Conservation (phyloP, 1,140 invertebrate species). For the Habropoda laboriosa region DNA sequence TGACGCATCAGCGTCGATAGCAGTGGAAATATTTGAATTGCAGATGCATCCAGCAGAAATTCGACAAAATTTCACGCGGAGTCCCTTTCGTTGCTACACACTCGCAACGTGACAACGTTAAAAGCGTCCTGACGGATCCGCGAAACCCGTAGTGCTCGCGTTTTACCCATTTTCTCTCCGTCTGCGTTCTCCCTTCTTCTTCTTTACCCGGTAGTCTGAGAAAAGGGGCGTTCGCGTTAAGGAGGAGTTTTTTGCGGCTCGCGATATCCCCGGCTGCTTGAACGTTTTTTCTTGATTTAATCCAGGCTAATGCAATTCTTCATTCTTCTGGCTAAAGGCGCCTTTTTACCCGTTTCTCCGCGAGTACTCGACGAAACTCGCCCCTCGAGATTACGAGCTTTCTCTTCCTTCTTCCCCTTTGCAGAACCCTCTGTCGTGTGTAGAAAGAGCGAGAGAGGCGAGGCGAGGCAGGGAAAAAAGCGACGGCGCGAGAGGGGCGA, state of each 20-base stretch:
- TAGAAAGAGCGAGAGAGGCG: neutral
- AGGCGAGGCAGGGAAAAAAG: neutral
- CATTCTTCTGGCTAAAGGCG: conserved; percentile 46
- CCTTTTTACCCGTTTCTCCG: conserved; percentile 42
- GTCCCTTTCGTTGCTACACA: no score
- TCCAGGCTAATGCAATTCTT: conserved; percentile 56
- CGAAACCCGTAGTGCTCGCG: neutral
- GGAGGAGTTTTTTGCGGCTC: neutral
- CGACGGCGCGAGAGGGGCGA: neutral
- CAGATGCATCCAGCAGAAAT: conserved; percentile 10
- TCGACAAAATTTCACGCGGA: conserved; percentile 1
- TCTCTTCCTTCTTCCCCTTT: neutral
- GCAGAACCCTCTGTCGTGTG: no score
- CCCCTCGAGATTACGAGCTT: conserved; percentile 51
- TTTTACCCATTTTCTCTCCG: neutral
- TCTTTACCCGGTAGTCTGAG: neutral
- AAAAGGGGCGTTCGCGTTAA: neutral
- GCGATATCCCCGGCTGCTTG: no score
- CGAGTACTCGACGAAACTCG: conserved; percentile 52
- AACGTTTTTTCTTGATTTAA: conserved; percentile 56
- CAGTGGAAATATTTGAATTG: conserved; percentile 45
- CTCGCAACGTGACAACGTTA: no score
- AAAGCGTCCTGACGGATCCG: neutral
- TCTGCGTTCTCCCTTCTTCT: neutral
- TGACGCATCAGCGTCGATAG: neutral